Conservation (phyloP, 2,113 vertebrate species). For the Mystacornis crossleyi region DNA sequence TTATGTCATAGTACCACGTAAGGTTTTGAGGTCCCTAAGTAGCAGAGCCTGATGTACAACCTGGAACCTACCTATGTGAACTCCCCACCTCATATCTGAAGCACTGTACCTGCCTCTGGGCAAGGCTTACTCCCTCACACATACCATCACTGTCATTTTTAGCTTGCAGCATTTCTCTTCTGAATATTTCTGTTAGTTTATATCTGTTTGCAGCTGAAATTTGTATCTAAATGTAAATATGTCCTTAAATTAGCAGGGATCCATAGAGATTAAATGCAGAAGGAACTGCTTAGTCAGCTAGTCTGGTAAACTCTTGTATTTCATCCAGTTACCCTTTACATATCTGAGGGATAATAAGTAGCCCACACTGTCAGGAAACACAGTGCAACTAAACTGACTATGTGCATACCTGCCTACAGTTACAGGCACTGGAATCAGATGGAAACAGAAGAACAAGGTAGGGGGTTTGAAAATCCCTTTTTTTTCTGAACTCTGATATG, state of each 20-base stretch:
- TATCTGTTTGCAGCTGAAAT: background rate
- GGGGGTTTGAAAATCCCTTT: background rate
- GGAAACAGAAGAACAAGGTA: background rate
- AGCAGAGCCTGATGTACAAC: background rate
- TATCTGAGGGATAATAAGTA: background rate
- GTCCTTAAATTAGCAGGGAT: background rate
- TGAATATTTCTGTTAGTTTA: background rate
- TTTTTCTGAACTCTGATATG: background rate
- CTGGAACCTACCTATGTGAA: background rate
- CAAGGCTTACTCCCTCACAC: background rate
- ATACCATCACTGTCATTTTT: background rate
- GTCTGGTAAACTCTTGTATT: background rate
- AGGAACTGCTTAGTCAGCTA: conserved; percentile 18
- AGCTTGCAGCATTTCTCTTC: background rate
- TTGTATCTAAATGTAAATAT: conserved; percentile 26
- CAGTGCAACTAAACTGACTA: background rate
- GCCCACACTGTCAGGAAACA: background rate
- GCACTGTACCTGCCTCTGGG: background rate
- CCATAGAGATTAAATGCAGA: background rate
- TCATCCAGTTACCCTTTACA: background rate
- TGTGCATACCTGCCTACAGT: background rate
- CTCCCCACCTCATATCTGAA: background rate
- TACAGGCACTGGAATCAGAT: background rate
- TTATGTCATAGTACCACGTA: background rate
- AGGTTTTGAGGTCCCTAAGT: background rate